Evolutionary conservation across 2,888 invertebrate species (phyloP).

Genomic region (Nomada hirtipes): DNA sequence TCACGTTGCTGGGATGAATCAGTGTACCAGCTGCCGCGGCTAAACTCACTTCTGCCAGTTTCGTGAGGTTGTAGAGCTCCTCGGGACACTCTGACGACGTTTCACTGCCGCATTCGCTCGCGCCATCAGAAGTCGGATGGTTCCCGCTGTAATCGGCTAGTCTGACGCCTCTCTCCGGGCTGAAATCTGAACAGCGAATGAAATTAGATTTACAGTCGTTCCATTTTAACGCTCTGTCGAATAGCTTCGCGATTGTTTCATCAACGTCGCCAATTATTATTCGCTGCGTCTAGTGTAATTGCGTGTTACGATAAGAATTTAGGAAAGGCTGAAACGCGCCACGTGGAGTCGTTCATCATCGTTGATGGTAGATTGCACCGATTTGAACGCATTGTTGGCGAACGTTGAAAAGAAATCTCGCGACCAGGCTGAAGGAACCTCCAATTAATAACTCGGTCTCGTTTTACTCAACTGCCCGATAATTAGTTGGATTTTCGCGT

Average conservation of each 20-base stretch:
- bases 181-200: conserved; percentile 73
- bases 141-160: conserved; percentile 79
- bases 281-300: neutral
- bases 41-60: conserved; percentile 90
- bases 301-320: conserved; percentile 19
- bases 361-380: conserved; percentile 41
- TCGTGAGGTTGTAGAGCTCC: conserved; percentile 90
- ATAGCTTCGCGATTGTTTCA: neutral
- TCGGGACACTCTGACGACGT: conserved; percentile 85
- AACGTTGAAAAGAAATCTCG: conserved; percentile 48
- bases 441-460: conserved; percentile 40
- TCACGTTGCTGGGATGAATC: conserved; percentile 82
- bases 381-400: conserved; percentile 44
- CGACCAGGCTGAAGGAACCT: conserved; percentile 38
- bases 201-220: neutral
- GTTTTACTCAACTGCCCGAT: conserved; percentile 4
- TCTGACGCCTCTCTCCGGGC: conserved; percentile 77
- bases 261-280: neutral
- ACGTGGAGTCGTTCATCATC: conserved; percentile 46
- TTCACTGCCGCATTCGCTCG: conserved; percentile 83
- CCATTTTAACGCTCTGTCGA: neutral
- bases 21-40: conserved; percentile 88
- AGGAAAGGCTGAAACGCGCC: conserved; percentile 28
- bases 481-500: neutral
- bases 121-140: conserved; percentile 82